Percentiles rank a stretch among this genome's conserved stretches.
phyloP scores from a whole-genome alignment of 2,888 invertebrate genomes.

The Limnephilus auricula region DNA sequence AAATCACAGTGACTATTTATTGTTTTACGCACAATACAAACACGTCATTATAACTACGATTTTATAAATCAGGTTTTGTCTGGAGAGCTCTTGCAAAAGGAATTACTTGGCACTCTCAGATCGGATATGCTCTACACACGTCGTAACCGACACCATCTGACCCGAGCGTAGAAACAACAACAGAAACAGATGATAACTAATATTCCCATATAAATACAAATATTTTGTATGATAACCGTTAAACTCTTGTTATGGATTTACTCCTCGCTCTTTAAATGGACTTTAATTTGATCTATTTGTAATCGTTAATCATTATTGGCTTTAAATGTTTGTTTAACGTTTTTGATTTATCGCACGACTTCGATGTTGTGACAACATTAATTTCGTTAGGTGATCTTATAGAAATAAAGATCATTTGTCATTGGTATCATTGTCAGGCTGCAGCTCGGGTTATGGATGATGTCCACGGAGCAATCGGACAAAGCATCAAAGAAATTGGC shows the following conservation, averaged over 20 bases:
- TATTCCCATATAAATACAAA: too few relatives aligned
- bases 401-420: conserved; percentile 27
- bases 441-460: conserved; percentile 3
- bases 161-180: too few relatives aligned
- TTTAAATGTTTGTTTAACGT: background rate
- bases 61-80: too few relatives aligned
- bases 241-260: background rate
- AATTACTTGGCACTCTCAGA: too few relatives aligned
- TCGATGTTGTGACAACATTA: conserved; percentile 20
- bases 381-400: conserved; percentile 9
- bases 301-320: background rate
- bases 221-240: too few relatives aligned
- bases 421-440: conserved; percentile 18
- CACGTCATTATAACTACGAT: too few relatives aligned
- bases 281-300: background rate
- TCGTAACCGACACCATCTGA: too few relatives aligned
- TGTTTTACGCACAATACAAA: too few relatives aligned
- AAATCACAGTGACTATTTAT: too few relatives aligned
- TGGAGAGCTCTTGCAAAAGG: too few relatives aligned
- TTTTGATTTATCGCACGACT: conserved; percentile 31
- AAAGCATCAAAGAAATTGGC: conserved; percentile 31
- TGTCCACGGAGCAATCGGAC: conserved; percentile 6
- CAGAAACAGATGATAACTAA: too few relatives aligned
- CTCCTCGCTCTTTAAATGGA: background rate
- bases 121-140: too few relatives aligned